Percentiles rank a stretch among this genome's conserved stretches.
phyloP scores from a whole-genome alignment of 1,140 invertebrate species.

The Ridgeia piscesae region DNA sequence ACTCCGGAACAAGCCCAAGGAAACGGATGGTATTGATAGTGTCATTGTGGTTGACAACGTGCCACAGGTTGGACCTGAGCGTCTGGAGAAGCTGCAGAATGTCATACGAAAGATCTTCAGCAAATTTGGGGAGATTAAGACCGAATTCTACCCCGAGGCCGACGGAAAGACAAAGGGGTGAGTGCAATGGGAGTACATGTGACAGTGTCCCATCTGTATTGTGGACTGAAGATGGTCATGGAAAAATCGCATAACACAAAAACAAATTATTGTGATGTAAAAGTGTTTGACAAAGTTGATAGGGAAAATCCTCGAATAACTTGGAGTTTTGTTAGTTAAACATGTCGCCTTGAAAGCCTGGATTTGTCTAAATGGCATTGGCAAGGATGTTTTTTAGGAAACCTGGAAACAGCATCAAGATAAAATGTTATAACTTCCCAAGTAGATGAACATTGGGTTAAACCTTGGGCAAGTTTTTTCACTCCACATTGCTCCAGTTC shows the following conservation, averaged over 20 bases:
- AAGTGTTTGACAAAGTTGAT: too few species aligned
- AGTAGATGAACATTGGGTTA: too few species aligned
- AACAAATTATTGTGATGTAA: too few species aligned
- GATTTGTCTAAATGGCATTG: too few species aligned
- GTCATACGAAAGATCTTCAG: constrained; percentile 91
- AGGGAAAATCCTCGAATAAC: too few species aligned
- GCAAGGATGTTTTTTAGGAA: too few species aligned
- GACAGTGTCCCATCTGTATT: not conserved
- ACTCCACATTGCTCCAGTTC: too few species aligned
- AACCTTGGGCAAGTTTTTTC: too few species aligned
- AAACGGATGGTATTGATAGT: constrained; percentile 92
- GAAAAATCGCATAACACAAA: not conserved
- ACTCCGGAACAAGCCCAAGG: constrained; percentile 81
- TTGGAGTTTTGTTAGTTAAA: too few species aligned
- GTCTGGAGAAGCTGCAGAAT: constrained; percentile 88
- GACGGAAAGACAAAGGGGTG: constrained; percentile 87
- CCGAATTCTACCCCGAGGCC: constrained; percentile 85
- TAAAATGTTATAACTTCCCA: too few species aligned
- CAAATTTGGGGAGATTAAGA: constrained; percentile 88
- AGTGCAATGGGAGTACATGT: constrained; percentile 11
- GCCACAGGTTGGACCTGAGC: constrained; percentile 86
- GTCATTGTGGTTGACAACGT: constrained; percentile 96
- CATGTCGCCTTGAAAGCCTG: too few species aligned
- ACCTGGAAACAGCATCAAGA: too few species aligned
- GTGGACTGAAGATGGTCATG: not conserved